These are phyloP conservation scores for Lates calcarifer DNA, from an alignment of 2,113 vertebrate species.

Conservation along the genomic window DNA sequence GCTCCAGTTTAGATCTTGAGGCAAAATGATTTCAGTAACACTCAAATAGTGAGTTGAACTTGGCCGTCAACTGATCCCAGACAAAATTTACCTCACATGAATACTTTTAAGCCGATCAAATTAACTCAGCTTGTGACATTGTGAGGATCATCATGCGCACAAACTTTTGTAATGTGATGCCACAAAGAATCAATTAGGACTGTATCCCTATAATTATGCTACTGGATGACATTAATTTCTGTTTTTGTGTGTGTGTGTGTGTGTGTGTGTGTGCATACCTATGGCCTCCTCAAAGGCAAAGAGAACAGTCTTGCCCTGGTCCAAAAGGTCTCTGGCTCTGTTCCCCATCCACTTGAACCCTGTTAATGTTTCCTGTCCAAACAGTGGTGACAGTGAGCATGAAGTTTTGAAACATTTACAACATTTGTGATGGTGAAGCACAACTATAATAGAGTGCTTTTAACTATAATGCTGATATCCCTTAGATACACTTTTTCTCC, in stretches of 20 bases:
- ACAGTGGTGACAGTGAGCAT: slow-evolving; percentile 11
- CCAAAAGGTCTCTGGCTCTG: slow-evolving; percentile 91
- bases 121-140: background rate
- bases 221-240: background rate
- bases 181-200: background rate
- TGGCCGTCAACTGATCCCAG: background rate
- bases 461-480: background rate
- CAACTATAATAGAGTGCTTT: background rate
- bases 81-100: slow-evolving; percentile 11
- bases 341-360: slow-evolving; percentile 99
- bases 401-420: slow-evolving; percentile 23
- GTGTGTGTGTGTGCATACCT: slow-evolving; percentile 83
- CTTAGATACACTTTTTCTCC: background rate
- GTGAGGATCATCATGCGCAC: background rate
- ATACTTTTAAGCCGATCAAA: slow-evolving; percentile 2
- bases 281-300: slow-evolving; percentile 99
- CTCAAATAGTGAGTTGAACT: background rate
- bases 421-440: background rate
- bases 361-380: slow-evolving; percentile 93
- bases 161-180: background rate
- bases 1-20: background rate
- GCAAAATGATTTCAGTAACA: background rate
- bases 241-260: slow-evolving; percentile 29
- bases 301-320: slow-evolving; percentile 92
- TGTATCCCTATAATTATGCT: too few relatives aligned